These are phyloP conservation scores for Gymnocypris eckloni DNA, from an alignment of 2,797 vertebrate species.

Conservation along the genomic window DNA sequence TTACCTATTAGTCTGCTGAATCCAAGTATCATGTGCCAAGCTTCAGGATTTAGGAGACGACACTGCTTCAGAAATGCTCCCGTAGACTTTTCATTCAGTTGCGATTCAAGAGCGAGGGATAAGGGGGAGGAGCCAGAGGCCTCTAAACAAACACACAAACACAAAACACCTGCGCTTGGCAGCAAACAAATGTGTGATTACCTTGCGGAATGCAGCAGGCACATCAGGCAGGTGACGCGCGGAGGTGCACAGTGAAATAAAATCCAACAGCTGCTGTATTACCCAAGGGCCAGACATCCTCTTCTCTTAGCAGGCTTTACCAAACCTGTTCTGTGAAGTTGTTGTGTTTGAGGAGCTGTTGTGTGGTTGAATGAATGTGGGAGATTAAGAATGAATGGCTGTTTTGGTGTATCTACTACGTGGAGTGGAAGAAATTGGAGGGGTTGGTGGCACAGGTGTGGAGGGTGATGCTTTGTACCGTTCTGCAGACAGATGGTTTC, in stretches of 20 bases:
- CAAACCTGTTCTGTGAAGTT: constrained; percentile 2
- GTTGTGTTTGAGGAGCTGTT: background rate
- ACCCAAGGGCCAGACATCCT: constrained; percentile 8
- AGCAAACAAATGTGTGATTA: constrained; percentile 50
- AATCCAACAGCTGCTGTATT: constrained; percentile 40
- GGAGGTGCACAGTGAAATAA: background rate
- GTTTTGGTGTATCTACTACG: background rate
- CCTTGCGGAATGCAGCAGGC: constrained; percentile 15
- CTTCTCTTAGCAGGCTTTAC: background rate
- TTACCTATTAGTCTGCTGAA: constrained; percentile 53
- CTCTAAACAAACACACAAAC: constrained; percentile 56
- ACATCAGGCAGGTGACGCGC: background rate
- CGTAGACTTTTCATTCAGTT: background rate
- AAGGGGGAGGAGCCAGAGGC: constrained; percentile 22
- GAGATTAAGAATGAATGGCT: constrained; percentile 12
- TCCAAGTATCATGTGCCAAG: constrained; percentile 38
- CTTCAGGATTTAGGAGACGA: constrained; percentile 26
- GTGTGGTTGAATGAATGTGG: background rate
- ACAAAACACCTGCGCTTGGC: constrained; percentile 50
- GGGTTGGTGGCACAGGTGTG: constrained; percentile 18
- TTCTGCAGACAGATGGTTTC: constrained; percentile 49
- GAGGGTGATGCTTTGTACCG: constrained; percentile 19
- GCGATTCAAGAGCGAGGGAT: background rate
- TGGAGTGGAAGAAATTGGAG: background rate
- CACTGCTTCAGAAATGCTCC: background rate